Evolutionary conservation across 2,797 vertebrate genomes (phyloP), one percentile per base, ranked within the genome.

Genomic region (Adelosebastes latens): DNA sequence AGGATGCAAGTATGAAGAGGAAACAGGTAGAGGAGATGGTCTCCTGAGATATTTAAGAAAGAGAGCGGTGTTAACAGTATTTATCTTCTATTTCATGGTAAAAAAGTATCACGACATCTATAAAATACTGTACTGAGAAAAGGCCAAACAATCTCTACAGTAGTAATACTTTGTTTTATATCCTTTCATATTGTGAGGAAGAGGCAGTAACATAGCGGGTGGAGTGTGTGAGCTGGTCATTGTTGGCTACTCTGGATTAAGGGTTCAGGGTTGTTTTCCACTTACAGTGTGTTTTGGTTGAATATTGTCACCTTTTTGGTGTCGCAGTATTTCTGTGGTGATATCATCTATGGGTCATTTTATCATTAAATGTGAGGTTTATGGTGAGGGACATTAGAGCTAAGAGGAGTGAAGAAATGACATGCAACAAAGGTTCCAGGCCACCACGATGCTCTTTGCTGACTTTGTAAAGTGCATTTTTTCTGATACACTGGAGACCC

Each of bases 1-100:
- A 36, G 7, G 39, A 83, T 55, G 61, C 39, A 79, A 77, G 79
- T 61, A 36, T 55, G 46, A 80, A 65, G 27, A 32, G 42, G 27
- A 72, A 76, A 75, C 14, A 31, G 8, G 71, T 59, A 24, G 10
- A 58, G 64, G 55, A 29, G 18, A 49, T 13, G 13, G 10, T 70
- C 65, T 81, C 25, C 53, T 58, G 36, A 61, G 72, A 88, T 77
- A 86, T 88, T 87, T 87, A 81, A 71, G 70, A 65, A 66, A 52
- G 42, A 78, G 64, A 77, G 39, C 34, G 14, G 16, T 55, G 67
- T 87, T 80, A 85, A 77, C 52, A 75, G 49, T 73, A 61, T 76
- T 69, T 42, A 73, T 58, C 53, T 73, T 79, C 29, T 64, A 66
- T 69, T 75, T 85, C 62, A 85, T 81, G 27, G 53, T 67, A 16